A percentile compares a stretch with the other conserved stretches of the same genome.
These are phyloP conservation scores for Rynchops niger DNA, from an alignment of 2,113 vertebrate genomes.

Conservation along the genomic window DNA sequence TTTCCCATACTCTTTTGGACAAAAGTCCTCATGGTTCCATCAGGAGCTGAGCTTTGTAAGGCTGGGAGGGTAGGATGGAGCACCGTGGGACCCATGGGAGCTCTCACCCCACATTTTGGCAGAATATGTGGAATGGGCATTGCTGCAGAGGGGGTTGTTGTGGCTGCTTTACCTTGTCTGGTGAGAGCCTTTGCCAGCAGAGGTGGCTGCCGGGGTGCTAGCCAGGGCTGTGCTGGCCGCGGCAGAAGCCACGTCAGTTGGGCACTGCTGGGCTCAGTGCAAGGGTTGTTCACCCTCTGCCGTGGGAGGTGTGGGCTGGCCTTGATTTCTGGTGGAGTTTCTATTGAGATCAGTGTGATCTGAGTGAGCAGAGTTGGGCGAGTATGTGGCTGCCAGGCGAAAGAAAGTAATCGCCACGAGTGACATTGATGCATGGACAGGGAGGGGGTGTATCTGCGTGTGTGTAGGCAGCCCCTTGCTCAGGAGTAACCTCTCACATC, in stretches of 20 bases:
- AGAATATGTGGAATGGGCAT: not conserved
- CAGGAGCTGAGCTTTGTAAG: not conserved
- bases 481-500: not conserved
- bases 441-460: not conserved
- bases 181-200: not conserved
- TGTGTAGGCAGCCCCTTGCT: not conserved
- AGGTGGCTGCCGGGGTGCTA: not conserved
- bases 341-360: not conserved
- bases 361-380: not conserved
- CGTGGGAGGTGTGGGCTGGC: not conserved
- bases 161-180: not conserved
- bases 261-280: accelerated
- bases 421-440: accelerated
- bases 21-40: not conserved
- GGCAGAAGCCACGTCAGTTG: accelerated
- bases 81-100: accelerated
- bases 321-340: not conserved
- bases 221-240: accelerated
- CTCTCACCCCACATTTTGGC: accelerated
- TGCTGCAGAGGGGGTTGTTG: not conserved
- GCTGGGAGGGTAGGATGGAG: not conserved
- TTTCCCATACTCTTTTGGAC: not conserved
- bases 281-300: not conserved
- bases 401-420: accelerated
- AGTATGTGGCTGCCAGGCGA: not conserved